Conservation (phyloP, 2,113 vertebrate species). For the Gobio gobio region DNA sequence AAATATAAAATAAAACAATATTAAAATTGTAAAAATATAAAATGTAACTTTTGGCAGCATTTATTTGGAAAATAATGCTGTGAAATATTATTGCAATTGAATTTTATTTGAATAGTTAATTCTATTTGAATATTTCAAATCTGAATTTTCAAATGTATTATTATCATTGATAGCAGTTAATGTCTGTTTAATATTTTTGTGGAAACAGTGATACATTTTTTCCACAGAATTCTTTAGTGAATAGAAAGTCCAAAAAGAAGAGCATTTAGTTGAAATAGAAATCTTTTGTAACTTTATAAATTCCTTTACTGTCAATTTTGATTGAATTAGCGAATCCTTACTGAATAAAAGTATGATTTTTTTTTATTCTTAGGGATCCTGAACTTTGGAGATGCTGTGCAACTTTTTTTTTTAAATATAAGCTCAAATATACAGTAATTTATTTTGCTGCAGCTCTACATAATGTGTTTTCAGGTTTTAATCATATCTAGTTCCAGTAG, state of each 20-base stretch:
- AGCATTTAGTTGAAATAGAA: background rate
- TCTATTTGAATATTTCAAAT: no score
- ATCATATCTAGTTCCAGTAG: background rate
- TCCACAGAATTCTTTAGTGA: background rate
- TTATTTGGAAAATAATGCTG: no score
- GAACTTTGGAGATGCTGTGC: background rate
- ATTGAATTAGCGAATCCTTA: background rate
- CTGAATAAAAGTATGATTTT: background rate
- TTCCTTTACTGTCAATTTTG: background rate
- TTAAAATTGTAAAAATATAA: background rate
- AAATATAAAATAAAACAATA: background rate
- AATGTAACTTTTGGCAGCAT: background rate
- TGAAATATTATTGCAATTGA: no score
- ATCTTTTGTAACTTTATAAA: background rate
- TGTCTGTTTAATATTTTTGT: background rate
- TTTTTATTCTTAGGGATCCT: no score
- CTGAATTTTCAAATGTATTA: no score
- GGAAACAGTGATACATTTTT: background rate
- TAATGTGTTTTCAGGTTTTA: background rate
- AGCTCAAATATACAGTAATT: background rate
- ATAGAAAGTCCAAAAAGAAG: background rate
- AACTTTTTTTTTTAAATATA: background rate
- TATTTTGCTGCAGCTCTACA: background rate
- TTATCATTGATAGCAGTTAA: no score
- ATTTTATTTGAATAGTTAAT: no score